Evolutionary conservation across 2,888 invertebrate species (phyloP).

Genomic region (Prosopocoilus inquinatus): DNA sequence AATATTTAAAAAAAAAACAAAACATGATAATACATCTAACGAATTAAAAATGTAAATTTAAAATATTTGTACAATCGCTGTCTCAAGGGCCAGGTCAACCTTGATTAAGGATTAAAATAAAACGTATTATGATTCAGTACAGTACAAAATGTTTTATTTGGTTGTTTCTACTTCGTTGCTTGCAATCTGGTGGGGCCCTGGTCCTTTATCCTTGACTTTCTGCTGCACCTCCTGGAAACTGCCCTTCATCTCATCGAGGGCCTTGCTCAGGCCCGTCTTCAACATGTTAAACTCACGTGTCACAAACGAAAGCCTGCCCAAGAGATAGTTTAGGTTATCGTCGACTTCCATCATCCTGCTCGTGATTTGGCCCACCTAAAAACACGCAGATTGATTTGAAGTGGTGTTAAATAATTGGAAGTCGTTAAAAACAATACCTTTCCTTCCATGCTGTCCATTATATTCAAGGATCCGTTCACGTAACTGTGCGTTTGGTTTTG

Average conservation of each 20-base stretch:
- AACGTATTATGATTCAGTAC: too few species aligned
- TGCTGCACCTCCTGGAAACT: constrained; percentile 64
- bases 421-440: constrained; percentile 54
- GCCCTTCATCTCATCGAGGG: constrained; percentile 67
- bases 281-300: constrained; percentile 84
- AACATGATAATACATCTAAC: too few species aligned
- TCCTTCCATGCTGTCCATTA: constrained; percentile 75
- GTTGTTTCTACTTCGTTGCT: constrained; percentile 30
- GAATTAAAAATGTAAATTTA: too few species aligned
- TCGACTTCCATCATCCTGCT: constrained; percentile 75
- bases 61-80: too few species aligned
- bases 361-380: constrained; percentile 72
- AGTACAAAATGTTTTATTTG: background rate
- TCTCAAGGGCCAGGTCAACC: too few species aligned
- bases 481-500: constrained; percentile 76
- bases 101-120: too few species aligned
- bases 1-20: too few species aligned
- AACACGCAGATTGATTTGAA: constrained; percentile 9
- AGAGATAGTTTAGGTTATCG: constrained; percentile 76
- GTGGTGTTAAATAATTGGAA: background rate
- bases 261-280: constrained; percentile 70
- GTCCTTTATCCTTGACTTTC: constrained; percentile 55
- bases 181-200: constrained; percentile 61
- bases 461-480: constrained; percentile 73
- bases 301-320: constrained; percentile 76